Base-by-base conservation (phyloP, 2,113 vertebrate species). In the Piaya cayana region DNA sequence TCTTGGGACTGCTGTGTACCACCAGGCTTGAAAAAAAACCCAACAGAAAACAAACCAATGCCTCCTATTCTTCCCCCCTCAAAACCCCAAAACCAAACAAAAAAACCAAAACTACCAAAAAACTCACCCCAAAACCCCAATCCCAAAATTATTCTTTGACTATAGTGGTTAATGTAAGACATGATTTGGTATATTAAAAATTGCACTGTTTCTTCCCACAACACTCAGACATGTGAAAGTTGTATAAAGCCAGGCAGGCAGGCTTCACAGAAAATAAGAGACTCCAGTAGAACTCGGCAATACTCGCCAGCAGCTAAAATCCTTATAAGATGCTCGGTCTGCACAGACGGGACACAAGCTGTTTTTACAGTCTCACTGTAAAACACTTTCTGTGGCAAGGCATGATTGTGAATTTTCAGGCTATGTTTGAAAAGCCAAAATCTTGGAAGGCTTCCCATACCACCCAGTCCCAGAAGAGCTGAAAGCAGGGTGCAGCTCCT, bases 281-380 rank as follows among this genome's bases (percentile, higher is more conserved):
- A 18, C 81, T 81, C 37, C 56, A 59, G 53, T 2, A 82, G 50
- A 67, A 42, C 12, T 69, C 67, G 4, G 18, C 3, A 3, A 12
- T 19, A 47, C 68, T 37, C 83, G 86, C 72, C 76, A 92, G 76
- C 76, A 91, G 64, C 86, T 86, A 60, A 95, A 89, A 84, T 9
- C 37, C 77, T 56, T 47, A 55, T 15, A 42, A 39, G 80, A 74
- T 21, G 56, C 62, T 60, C 56, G 11, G 45, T 15, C 88, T 92
- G 79, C 75, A 86, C 86, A 90, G 86, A 83, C 86, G 60, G 59
- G 56, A 55, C 18, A 19, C 92, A 92, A 92, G 95, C 87, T 95
- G 74, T 3, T 84, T 42, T 50, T 75, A 75, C 62, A 71, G 60
- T 67, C 70, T 63, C 52, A 52, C 60, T 78, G 45, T 63, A 70